Conservation (phyloP, 1,140 invertebrate genomes). For the Drosophila paulistorum region DNA sequence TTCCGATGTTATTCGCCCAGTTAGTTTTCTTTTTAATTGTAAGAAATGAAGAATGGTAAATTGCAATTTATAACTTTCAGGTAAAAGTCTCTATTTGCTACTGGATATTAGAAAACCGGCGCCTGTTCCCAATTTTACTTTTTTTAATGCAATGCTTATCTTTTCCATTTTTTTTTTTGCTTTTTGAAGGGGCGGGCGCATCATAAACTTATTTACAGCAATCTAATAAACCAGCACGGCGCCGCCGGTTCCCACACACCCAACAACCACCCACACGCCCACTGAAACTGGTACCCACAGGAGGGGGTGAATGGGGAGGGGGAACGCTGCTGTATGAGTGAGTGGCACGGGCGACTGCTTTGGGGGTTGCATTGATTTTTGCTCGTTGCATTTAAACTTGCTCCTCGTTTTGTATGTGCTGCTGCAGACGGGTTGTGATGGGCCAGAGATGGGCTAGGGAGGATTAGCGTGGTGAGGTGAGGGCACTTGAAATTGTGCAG, state of each 20-base stretch:
- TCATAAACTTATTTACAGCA: conserved; percentile 79
- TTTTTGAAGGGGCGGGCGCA: conserved; percentile 43
- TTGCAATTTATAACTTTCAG: not conserved
- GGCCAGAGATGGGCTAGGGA: not conserved
- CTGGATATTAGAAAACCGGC: conserved; percentile 10
- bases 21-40: conserved; percentile 9
- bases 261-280: conserved; percentile 44
- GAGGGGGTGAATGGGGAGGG: not conserved
- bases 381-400: conserved; percentile 81
- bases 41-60: not conserved
- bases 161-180: conserved; percentile 21
- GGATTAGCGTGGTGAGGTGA: not conserved
- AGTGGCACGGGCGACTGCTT: conserved; percentile 45
- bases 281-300: conserved; percentile 6
- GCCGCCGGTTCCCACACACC: conserved; percentile 63
- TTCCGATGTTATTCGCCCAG: not conserved
- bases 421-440: conserved; percentile 11
- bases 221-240: conserved; percentile 75
- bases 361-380: conserved; percentile 80
- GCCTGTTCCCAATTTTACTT: conserved; percentile 5
- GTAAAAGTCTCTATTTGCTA: not conserved
- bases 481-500: conserved; percentile 71
- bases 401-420: conserved; percentile 62
- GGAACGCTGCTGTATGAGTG: not conserved
- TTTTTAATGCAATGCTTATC: conserved; percentile 30